Conservation (phyloP, 1,140 invertebrate species). For the Carcinoscorpius rotundicauda region DNA sequence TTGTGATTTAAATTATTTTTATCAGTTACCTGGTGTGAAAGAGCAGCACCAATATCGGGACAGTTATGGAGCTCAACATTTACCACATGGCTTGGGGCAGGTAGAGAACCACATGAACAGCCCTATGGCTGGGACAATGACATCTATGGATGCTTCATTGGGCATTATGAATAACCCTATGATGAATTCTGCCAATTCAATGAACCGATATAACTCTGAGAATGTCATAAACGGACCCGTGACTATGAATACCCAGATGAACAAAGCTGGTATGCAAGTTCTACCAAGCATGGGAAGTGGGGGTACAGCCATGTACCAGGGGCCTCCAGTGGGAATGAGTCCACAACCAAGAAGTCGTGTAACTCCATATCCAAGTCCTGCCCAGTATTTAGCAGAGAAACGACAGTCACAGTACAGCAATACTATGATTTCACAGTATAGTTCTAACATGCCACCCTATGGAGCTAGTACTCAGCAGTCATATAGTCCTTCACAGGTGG, state of each 20-base stretch:
- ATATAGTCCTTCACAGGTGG: slow-evolving; percentile 36
- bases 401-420: slow-evolving; percentile 30
- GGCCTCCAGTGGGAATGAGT: slow-evolving; percentile 7
- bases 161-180: slow-evolving; percentile 24
- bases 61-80: slow-evolving; percentile 16
- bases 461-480: slow-evolving; percentile 25
- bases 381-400: slow-evolving; percentile 69
- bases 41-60: slow-evolving; percentile 21
- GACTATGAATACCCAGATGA: slow-evolving; percentile 14
- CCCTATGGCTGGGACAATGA: slow-evolving; percentile 22
- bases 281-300: too few relatives aligned
- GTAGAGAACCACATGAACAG: slow-evolving; percentile 16
- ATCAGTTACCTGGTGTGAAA: slow-evolving; percentile 31
- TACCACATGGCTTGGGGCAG: slow-evolving; percentile 16
- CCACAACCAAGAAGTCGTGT: slow-evolving; percentile 43
- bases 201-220: background rate
- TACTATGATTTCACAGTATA: slow-evolving; percentile 12
- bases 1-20: background rate
- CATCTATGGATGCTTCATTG: slow-evolving; percentile 12
- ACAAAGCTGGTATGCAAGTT: background rate
- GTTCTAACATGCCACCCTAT: slow-evolving; percentile 29
- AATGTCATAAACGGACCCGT: slow-evolving; percentile 19
- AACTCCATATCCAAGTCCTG: slow-evolving; percentile 62
- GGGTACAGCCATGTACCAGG: slow-evolving; percentile 21
- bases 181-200: slow-evolving; percentile 19